A percentile compares a stretch with the other conserved stretches of the same genome.
Evolutionary conservation across 2,888 invertebrate genomes (phyloP).

Genomic region (Oxytorus armatus): DNA sequence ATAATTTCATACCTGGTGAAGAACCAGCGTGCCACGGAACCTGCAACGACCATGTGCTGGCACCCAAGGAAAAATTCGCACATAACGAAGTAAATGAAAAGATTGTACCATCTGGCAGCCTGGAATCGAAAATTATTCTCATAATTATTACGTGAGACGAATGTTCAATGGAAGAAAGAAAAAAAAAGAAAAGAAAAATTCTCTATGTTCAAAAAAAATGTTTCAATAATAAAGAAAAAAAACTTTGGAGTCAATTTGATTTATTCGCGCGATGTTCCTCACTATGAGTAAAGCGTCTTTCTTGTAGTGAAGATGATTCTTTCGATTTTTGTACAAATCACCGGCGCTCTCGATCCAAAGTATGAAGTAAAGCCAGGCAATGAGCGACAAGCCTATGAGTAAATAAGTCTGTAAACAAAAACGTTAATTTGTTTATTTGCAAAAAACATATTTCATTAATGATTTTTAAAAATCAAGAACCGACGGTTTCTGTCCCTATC

Average conservation of each 20-base stretch:
- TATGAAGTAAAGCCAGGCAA: conserved; percentile 87
- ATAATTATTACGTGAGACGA: neutral
- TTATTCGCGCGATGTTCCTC: conserved; percentile 48
- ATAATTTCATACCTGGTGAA: conserved; percentile 86
- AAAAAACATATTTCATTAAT: neutral
- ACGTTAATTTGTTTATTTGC: no score
- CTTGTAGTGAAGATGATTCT: conserved; percentile 73
- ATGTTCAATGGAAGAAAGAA: no score
- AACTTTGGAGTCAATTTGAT: neutral
- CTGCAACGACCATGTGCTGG: conserved; percentile 88
- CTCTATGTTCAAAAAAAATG: neutral
- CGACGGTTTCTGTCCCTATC: no score
- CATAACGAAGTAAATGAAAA: conserved; percentile 87
- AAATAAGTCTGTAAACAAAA: conserved; percentile 85
- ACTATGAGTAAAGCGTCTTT: conserved; percentile 77
- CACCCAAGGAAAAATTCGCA: conserved; percentile 87
- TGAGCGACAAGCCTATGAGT: conserved; percentile 85
- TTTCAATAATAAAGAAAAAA: neutral
- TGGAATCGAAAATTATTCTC: conserved; percentile 68
- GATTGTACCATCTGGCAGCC: conserved; percentile 83
- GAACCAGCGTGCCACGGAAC: conserved; percentile 88
- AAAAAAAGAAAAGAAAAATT: conserved; percentile 14
- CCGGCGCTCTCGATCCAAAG: conserved; percentile 89
- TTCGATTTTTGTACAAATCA: conserved; percentile 76
- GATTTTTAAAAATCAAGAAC: no score